Conservation (phyloP, 2,888 invertebrate genomes). For the Subacronicta megacephala region DNA sequence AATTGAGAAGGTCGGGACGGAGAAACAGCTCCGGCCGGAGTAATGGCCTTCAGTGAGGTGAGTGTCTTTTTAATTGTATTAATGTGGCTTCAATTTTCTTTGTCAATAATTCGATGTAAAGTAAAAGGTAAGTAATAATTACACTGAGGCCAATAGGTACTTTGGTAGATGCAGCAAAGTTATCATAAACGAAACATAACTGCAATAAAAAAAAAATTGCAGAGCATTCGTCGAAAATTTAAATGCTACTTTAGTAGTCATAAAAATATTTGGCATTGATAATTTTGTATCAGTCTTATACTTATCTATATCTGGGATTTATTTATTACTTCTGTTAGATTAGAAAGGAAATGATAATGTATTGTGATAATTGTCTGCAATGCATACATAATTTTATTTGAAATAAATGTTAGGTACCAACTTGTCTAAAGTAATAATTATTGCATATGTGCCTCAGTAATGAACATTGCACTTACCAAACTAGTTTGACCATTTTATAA, state of each 20-base stretch:
- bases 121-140: conserved; percentile 11
- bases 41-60: conserved; percentile 95
- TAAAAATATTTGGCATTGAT: conserved; percentile 44
- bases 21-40: conserved; percentile 89
- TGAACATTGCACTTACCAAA: conserved; percentile 29
- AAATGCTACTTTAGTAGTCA: conserved; percentile 17
- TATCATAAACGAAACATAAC: background rate
- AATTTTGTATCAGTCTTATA: conserved; percentile 28
- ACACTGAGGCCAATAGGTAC: background rate
- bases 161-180: conserved; percentile 12
- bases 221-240: background rate
- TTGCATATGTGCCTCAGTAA: conserved; percentile 30
- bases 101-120: conserved; percentile 35
- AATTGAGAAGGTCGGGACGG: conserved; percentile 87
- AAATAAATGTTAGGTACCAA: conserved; percentile 17
- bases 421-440: conserved; percentile 24
- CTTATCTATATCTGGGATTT: conserved; percentile 48
- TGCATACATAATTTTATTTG: conserved; percentile 34
- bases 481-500: conserved; percentile 42
- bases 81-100: conserved; percentile 47
- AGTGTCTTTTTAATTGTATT: conserved; percentile 71
- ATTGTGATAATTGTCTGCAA: conserved; percentile 34
- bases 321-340: conserved; percentile 40
- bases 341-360: conserved; percentile 41
- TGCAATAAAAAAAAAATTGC: conserved; percentile 4